Evolutionary conservation across 1,140 invertebrate genomes (phyloP), one percentile per base, ranked within the genome.

Genomic region (Samia ricini): DNA sequence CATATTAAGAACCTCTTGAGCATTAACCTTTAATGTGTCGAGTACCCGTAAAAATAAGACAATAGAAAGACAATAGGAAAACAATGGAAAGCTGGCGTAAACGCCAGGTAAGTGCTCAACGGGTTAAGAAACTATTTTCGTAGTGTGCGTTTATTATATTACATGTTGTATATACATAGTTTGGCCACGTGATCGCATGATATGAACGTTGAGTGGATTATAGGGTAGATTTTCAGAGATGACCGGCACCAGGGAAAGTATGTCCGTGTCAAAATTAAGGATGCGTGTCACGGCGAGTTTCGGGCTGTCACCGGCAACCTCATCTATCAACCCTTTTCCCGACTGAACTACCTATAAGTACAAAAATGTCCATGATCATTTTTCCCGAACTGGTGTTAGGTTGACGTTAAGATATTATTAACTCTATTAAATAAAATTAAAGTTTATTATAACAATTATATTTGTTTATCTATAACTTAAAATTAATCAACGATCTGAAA

Each of bases 251-350:
- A 10, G 10, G 33, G 33, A 42, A 19, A 62, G 61, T 74, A 76
- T 71, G 75, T 75, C 71, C 72, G 63, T 72, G 74, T 76, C 74
- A 72, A 68, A 72, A 82, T 82, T 83, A 79, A 76, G 72, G 72
- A 79, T 69, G 72, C 74, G 67, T 77, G 76, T 81, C 81, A 71
- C 72, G 71, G 61, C 63, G 70, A 70, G 74, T 76, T 77, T 66
- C 71, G 66, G 60, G 61, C 74, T 83, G 77, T 82, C 79, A 79
- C 69, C 69, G 63, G 59, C 63, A 63, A 63, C 56, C 73, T 79
- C 80, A 85, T 85, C 75, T 71, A 83, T 85, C 83, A 85, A 79
- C 72, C 77, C 74, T 71, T 74, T 74, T 61, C 63, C 51, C 60
- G 42, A 54, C 49, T 12, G 60, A 62, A 55, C 26, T 21, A n/a